Evolutionary conservation across 1,140 invertebrate species (phyloP), one percentile per base, ranked within the genome.

Genomic region (Megathymus violae): DNA sequence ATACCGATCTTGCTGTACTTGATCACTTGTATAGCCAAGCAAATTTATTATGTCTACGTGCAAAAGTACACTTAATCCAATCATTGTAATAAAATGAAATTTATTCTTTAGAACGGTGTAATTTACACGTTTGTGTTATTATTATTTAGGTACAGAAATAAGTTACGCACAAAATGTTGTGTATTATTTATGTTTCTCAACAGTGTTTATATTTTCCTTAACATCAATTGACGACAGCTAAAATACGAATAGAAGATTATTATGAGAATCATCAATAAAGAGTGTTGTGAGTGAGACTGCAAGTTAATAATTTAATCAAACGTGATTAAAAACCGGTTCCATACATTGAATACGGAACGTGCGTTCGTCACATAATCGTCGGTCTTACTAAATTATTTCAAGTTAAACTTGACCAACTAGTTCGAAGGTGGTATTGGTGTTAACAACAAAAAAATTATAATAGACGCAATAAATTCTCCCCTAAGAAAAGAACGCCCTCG

Each of bases 401-500:
- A 38, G 44, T 60, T 64, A 38, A 47, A 74, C 52, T 64, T 52
- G 54, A 64, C 47, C 52, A 58, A 56, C 51, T 62, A 47, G 58
- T 74, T 71, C 52, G 69, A 65, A 78, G 75, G 68, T 71, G 68
- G 62, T 66, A 76, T 79, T 71, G 64, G 69, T 68, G 78, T 77
- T 76, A 74, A 59, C 59, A 73, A 64, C 62, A 77, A 77, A 80
- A 80, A 77, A 80, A 68, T 60, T 61, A 75, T 73, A 84, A 76
- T n/a, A n/a, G n/a, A n/a, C n/a, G 62, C 67, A 65, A 86, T 89
- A 87, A 88, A 85, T 85, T 86, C 74, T 73, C 77, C 88, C 86
- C 88, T 78, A 76, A 85, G 80, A n/a, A 84, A 82, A 82, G 84
- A 78, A 84, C 82, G 86, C 86, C 88, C 88, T 85, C 81, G 77